Evolutionary conservation across 2,113 vertebrate species (phyloP), one percentile per base, ranked within the genome.

Genomic region (Sphaerodactylus townsendi): DNA sequence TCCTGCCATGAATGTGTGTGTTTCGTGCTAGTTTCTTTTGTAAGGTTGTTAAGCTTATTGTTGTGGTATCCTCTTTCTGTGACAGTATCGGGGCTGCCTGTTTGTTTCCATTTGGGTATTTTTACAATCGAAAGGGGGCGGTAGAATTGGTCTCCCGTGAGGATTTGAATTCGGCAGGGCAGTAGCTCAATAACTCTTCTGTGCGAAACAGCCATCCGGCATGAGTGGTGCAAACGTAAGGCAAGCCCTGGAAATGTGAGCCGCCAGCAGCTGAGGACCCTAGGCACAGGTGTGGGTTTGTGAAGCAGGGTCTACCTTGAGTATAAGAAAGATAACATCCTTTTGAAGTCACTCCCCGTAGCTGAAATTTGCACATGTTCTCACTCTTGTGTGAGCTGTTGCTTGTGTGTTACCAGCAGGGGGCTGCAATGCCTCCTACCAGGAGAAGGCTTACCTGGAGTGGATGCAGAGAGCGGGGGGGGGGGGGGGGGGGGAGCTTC

Each of bases 21-120:
- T 62, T 62, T 92, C 94, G 95, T 96, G 95, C 93, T 93, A 93
- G 88, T 96, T 94, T 95, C 88, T 96, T 70, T 92, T 89, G 91
- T 73, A 72, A 93, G 96, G 94, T 92, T 84, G 92, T 95, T 95
- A 91, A 93, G 86, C 91, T 94, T 95, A 93, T 91, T n/a, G 84
- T 84, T 85, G 88, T 90, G 86, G 93, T 92, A 93, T 95, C 93
- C 92, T 96, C 94, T 95, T 94, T 83, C 79, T 81, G n/a, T 66
- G 77, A 50, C 82, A 41, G 0, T 1, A 68, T 23, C 70, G n/a
- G 50, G 1, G 35, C 85, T 79, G 50, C 46, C 84, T 46, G 81
- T 2, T 59, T 46, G 33, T 48, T 83, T 83, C 76, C 56, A 39
- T 75, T 62, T 6, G 73, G 33, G 8, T 41, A 59, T 73, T 76